Percentiles rank a stretch among this genome's conserved stretches.
These are phyloP conservation scores for Brotogeris chrysoptera DNA, from an alignment of 2,797 vertebrate genomes.

Conservation along the genomic window DNA sequence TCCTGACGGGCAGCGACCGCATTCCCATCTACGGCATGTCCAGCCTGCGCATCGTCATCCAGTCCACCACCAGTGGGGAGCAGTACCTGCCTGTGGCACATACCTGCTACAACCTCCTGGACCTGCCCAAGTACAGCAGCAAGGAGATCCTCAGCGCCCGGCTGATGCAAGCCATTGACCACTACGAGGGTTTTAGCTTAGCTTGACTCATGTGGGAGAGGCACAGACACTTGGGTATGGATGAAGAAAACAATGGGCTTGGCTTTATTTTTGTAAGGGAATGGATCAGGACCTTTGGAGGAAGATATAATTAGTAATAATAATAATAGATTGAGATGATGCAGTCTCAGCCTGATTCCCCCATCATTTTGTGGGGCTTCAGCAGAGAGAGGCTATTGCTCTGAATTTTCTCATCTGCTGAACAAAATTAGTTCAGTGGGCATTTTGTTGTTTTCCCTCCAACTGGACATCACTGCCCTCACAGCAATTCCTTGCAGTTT, in stretches of 20 bases:
- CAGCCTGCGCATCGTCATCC: slow-evolving; percentile 91
- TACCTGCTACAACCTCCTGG: slow-evolving; percentile 97
- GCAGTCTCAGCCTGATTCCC: neutral
- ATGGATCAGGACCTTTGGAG: neutral
- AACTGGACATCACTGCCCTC: neutral
- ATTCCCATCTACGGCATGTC: slow-evolving; percentile 98
- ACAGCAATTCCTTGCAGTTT: neutral
- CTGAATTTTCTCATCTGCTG: neutral
- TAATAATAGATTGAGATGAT: neutral
- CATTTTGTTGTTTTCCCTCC: neutral
- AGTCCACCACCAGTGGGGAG: slow-evolving; percentile 88
- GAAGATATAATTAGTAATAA: neutral
- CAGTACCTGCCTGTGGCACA: slow-evolving; percentile 95
- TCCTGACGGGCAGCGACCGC: slow-evolving; percentile 94
- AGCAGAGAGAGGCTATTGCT: neutral
- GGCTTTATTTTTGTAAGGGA: slow-evolving; percentile 71
- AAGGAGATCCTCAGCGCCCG: slow-evolving; percentile 87
- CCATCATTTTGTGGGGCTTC: neutral
- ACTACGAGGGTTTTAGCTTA: slow-evolving; percentile 97
- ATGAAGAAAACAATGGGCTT: neutral
- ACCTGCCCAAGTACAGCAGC: slow-evolving; percentile 95
- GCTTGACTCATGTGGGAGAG: slow-evolving; percentile 69
- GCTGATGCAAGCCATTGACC: slow-evolving; percentile 91
- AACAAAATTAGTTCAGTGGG: neutral
- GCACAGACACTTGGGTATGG: neutral